phyloP scores from a whole-genome alignment of 2,888 invertebrate genomes.

The Thyatira batis region DNA sequence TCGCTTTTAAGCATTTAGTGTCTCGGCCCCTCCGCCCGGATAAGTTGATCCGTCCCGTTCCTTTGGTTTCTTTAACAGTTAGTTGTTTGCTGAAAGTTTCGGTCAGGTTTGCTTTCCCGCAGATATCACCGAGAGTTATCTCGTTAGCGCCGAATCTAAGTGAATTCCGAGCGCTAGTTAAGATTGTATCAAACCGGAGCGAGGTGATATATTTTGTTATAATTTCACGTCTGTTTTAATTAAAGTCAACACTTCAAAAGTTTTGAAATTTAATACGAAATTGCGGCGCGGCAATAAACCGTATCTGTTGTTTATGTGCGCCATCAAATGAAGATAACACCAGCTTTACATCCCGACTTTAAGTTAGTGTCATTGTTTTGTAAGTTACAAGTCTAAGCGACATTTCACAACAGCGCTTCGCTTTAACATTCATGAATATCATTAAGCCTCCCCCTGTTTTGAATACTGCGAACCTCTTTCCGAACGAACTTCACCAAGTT shows the following conservation, averaged over 20 bases:
- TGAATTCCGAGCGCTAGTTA: conserved; percentile 51
- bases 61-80: conserved; percentile 61
- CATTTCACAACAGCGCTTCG: conserved; percentile 71
- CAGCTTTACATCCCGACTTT: conserved; percentile 71
- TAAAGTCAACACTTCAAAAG: conserved; percentile 55
- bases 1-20: conserved; percentile 44
- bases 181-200: conserved; percentile 40
- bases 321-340: conserved; percentile 74
- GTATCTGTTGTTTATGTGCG: conserved; percentile 68
- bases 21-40: conserved; percentile 42
- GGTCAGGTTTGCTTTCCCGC: conserved; percentile 49
- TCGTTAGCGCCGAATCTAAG: conserved; percentile 59
- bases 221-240: conserved; percentile 49
- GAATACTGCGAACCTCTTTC: conserved; percentile 64
- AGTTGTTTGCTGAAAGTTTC: conserved; percentile 63
- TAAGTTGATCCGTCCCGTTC: conserved; percentile 59
- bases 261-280: conserved; percentile 63
- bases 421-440: conserved; percentile 78
- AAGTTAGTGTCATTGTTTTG: conserved; percentile 79
- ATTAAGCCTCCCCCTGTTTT: conserved; percentile 72
- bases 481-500: conserved; percentile 59
- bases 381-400: conserved; percentile 76
- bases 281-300: conserved; percentile 59
- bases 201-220: conserved; percentile 51
- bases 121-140: conserved; percentile 51